Base-by-base conservation (phyloP, 2,888 invertebrate genomes). In the Dryococelus australis region DNA sequence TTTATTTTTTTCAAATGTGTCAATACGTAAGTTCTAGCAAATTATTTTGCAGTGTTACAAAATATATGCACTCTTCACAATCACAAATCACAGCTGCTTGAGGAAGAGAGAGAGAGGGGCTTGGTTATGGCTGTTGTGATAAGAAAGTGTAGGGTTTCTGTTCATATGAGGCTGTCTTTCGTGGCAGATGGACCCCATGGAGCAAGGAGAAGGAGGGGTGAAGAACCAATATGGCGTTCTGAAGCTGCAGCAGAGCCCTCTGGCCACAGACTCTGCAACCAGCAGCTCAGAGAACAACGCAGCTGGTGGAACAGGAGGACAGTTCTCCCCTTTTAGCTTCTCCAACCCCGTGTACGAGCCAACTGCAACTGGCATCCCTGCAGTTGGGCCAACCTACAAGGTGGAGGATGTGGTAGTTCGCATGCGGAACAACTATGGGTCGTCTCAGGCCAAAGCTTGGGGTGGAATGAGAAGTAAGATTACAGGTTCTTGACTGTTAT, bases 341-440 rank as follows among this genome's bases (percentile, higher is more conserved):
- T 96, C 97, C 84, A 97, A 97, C 93, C 97, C 97, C 0, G 96
- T 97, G 0, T 97, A 97, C 90, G 97, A 97, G 89, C 96, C 97
- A 0, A 95, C 84, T 24, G 90, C 91, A 24, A 90, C 90, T 86
- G 90, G 90, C 88, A 90, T 86, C 0, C 89, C 87, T 28, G 85
- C 81, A 53, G 87, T 53, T 16, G 88, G 87, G n/a, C 87, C 89
- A 24, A 94, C 95, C 3, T 96, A 96, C 91, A 96, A 96, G 91
- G 96, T 97, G 0, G 96, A 97, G 91, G 96, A 96, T 90, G 95
- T 96, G 0, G 96, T 96, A 0, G 94, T 96, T 28, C 94, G 94
- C 89, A 93, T 95, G 88, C 93, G 95, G 87, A 93, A 87, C 53
- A 86, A 78, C 43, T 88, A 87, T 79, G 87, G 87, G n/a, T 47